Evolutionary conservation across 2,113 vertebrate species (phyloP).

Genomic region (Anhinga anhinga): DNA sequence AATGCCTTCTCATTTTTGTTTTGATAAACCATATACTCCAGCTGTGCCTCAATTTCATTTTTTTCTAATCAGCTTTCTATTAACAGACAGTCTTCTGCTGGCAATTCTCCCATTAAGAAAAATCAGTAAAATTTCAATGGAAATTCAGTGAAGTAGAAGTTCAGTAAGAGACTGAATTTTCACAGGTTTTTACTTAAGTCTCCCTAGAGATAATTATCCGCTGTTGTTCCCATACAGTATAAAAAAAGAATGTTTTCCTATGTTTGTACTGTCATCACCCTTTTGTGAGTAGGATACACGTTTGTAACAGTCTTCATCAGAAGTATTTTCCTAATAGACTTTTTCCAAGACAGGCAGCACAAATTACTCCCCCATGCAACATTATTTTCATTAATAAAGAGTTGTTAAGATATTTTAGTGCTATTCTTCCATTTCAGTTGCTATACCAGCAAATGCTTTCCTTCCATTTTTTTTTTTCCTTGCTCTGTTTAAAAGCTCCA

Average conservation of each 20-base stretch:
- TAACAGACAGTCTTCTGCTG: not conserved
- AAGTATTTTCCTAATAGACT: not conserved
- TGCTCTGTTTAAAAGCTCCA: not conserved
- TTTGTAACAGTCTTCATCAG: not conserved
- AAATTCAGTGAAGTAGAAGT: not conserved
- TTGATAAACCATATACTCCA: not conserved
- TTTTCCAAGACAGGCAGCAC: not conserved
- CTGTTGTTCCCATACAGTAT: not conserved
- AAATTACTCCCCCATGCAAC: not conserved
- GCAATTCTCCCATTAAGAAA: not conserved
- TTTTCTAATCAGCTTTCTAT: not conserved
- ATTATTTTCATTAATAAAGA: not conserved
- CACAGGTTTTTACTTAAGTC: not conserved
- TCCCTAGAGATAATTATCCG: not conserved
- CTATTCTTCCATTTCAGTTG: not conserved
- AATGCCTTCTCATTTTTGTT: not conserved
- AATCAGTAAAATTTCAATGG: not conserved
- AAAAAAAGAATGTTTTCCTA: not conserved
- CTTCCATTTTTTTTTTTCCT: not conserved
- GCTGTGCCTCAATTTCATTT: not conserved
- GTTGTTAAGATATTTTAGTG: not conserved
- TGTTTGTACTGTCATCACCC: not conserved
- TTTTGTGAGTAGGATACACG: not conserved
- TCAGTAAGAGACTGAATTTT: not conserved
- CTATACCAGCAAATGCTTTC: not conserved